phyloP scores from a whole-genome alignment of 2,797 vertebrate genomes.

The Syngnathus acus region DNA sequence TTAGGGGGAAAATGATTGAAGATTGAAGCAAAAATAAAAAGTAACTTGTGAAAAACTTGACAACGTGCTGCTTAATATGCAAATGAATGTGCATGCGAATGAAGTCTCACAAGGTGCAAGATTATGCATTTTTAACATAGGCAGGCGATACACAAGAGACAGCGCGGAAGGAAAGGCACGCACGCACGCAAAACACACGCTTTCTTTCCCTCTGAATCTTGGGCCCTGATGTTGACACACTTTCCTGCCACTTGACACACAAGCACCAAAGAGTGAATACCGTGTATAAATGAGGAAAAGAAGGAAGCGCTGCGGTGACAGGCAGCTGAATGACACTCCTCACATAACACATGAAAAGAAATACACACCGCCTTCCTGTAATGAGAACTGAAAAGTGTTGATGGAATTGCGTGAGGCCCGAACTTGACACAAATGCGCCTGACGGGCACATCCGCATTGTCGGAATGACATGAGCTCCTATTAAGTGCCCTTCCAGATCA shows the following conservation, averaged over 20 bases:
- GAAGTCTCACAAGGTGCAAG: constrained; percentile 37
- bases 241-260: constrained; percentile 29
- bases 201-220: neutral
- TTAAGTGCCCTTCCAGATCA: neutral
- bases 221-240: constrained; percentile 30
- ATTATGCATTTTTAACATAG: constrained; percentile 46
- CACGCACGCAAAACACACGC: constrained; percentile 6
- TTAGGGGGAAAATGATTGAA: constrained; percentile 35
- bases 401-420: neutral
- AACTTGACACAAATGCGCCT: neutral
- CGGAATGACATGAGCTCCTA: neutral
- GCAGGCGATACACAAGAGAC: constrained; percentile 28
- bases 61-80: constrained; percentile 35
- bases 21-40: constrained; percentile 11
- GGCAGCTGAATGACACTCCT: neutral
- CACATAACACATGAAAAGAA: neutral
- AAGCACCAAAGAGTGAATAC: neutral
- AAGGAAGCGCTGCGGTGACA: constrained; percentile 9
- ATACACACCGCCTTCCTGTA: neutral
- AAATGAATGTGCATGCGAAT: constrained; percentile 39
- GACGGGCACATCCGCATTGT: neutral
- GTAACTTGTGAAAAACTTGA: constrained; percentile 21
- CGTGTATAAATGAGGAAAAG: neutral
- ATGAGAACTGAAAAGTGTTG: neutral
- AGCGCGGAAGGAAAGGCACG: constrained; percentile 1